Conservation (phyloP, 2,888 invertebrate species). For the Aphodius sticticus region DNA sequence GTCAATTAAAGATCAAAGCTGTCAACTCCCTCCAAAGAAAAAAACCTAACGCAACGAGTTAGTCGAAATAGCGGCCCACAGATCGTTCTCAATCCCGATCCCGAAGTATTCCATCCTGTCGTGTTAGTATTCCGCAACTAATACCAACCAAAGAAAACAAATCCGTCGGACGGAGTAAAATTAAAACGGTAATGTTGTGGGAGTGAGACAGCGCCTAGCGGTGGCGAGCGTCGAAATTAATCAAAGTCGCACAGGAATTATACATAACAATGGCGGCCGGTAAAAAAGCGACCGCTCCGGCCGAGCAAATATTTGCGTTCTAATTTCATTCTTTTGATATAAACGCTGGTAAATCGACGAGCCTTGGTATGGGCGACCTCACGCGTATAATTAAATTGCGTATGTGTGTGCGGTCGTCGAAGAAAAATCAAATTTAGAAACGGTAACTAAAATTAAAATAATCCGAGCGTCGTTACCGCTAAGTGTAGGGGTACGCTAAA, state of each 20-base stretch:
- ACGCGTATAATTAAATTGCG: slow-evolving; percentile 52
- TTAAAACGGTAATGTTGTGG: not conserved
- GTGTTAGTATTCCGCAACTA: not conserved
- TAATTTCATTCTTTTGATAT: slow-evolving; percentile 48
- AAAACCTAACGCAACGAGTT: not conserved
- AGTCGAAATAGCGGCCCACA: not conserved
- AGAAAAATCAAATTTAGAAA: slow-evolving; percentile 56
- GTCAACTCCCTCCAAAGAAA: no score
- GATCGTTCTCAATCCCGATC: not conserved
- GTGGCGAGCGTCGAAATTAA: slow-evolving; percentile 28
- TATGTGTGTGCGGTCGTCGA: slow-evolving; percentile 42
- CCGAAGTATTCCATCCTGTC: not conserved
- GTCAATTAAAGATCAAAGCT: no score
- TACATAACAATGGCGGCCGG: slow-evolving; percentile 13
- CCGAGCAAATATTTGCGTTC: slow-evolving; percentile 44
- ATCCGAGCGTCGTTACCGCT: slow-evolving; percentile 53
- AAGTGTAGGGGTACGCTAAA: slow-evolving; percentile 55
- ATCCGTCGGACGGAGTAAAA: not conserved
- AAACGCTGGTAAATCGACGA: slow-evolving; percentile 45
- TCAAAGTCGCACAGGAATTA: slow-evolving; percentile 22
- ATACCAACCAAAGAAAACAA: not conserved
- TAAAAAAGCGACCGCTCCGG: not conserved
- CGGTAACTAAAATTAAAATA: slow-evolving; percentile 58
- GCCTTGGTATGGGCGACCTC: slow-evolving; percentile 51
- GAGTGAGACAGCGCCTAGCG: not conserved